A percentile compares a stretch with the other conserved stretches of the same genome.
phyloP scores from a whole-genome alignment of 2,888 invertebrate genomes.

The Hydraecia micacea region DNA sequence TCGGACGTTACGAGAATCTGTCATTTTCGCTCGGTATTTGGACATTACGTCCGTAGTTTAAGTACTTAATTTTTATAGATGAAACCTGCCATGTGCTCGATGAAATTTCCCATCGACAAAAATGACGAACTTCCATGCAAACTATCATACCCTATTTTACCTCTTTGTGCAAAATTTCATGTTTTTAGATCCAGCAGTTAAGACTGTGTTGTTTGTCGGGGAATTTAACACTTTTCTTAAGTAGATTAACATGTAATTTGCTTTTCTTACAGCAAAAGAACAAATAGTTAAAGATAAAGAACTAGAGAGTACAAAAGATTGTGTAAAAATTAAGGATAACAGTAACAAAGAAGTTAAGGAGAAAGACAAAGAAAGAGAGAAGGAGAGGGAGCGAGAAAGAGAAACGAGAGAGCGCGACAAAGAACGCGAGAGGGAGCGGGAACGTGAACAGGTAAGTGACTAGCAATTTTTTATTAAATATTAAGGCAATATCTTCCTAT shows the following conservation, averaged over 20 bases:
- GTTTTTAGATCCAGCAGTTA: too few relatives aligned
- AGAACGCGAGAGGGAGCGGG: conserved; percentile 73
- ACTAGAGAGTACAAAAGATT: conserved; percentile 87
- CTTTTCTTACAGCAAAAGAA: conserved; percentile 84
- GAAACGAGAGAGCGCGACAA: conserved; percentile 78
- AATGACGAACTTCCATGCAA: too few relatives aligned
- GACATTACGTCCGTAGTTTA: too few relatives aligned
- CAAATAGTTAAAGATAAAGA: conserved; percentile 84
- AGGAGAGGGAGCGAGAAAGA: conserved; percentile 83
- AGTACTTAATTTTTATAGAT: too few relatives aligned
- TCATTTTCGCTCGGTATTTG: too few relatives aligned
- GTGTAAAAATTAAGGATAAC: conserved; percentile 89
- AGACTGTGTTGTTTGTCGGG: neutral
- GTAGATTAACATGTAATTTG: neutral
- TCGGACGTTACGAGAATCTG: too few relatives aligned
- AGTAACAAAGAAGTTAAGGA: conserved; percentile 82
- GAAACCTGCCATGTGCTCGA: too few relatives aligned
- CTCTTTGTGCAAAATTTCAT: too few relatives aligned
- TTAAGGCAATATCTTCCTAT: neutral
- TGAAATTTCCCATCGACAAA: too few relatives aligned
- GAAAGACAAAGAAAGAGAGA: conserved; percentile 90
- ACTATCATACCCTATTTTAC: too few relatives aligned
- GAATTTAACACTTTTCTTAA: neutral
- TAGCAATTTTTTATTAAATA: too few relatives aligned
- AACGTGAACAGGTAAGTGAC: conserved; percentile 77